A percentile compares a stretch with the other conserved stretches of the same genome.
These are phyloP conservation scores for Drosophila paramelanica DNA, from an alignment of 2,888 invertebrate species.

Conservation along the genomic window DNA sequence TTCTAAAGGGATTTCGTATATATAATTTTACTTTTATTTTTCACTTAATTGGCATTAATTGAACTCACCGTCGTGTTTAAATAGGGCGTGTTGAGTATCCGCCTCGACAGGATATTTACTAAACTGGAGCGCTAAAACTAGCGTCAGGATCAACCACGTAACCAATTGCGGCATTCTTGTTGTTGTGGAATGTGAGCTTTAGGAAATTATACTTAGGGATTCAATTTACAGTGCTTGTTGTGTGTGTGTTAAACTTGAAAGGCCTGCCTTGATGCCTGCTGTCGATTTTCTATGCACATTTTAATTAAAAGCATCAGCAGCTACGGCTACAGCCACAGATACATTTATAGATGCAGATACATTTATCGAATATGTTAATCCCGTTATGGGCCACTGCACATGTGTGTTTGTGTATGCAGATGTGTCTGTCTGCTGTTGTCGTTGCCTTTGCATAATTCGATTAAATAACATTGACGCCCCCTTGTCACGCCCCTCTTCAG, in stretches of 20 bases:
- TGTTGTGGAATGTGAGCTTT: slow-evolving; percentile 14
- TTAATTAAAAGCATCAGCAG: slow-evolving; percentile 62
- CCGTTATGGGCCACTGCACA: slow-evolving; percentile 52
- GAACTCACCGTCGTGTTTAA: slow-evolving; percentile 24
- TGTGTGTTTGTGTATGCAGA: slow-evolving; percentile 1
- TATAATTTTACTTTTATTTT: too few species aligned
- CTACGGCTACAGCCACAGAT: slow-evolving; percentile 3
- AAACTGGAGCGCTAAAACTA: slow-evolving; percentile 8
- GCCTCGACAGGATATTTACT: background rate
- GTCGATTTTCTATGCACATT: slow-evolving; percentile 64
- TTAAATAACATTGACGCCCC: slow-evolving; percentile 57
- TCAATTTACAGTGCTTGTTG: slow-evolving; percentile 49
- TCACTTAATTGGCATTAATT: too few species aligned
- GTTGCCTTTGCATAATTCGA: slow-evolving; percentile 70
- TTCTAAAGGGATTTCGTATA: too few species aligned
- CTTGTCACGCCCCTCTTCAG: slow-evolving; percentile 14
- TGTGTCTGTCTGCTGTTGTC: slow-evolving; percentile 26
- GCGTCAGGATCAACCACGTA: slow-evolving; percentile 14
- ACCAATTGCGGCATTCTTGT: slow-evolving; percentile 38
- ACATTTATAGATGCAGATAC: slow-evolving; percentile 22
- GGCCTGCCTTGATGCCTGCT: slow-evolving; percentile 48
- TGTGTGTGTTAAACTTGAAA: slow-evolving; percentile 35
- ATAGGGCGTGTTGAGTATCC: slow-evolving; percentile 22
- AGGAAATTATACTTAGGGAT: slow-evolving; percentile 59
- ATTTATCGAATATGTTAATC: slow-evolving; percentile 73